phyloP scores from a whole-genome alignment of 2,888 invertebrate genomes.

The Metalampra italica region DNA sequence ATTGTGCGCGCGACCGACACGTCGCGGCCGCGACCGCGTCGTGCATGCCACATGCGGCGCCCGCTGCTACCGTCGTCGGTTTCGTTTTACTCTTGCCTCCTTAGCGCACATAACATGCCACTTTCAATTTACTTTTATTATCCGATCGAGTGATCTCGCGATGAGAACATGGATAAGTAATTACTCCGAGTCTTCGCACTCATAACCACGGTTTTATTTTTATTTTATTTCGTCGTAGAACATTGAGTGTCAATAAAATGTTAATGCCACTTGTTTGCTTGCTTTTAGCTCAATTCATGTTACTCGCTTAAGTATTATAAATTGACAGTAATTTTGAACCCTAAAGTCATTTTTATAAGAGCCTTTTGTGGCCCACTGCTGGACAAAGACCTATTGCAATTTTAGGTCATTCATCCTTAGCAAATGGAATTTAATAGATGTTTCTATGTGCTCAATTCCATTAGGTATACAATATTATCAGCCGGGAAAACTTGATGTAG shows the following conservation, averaged over 20 bases:
- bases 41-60: conserved; percentile 39
- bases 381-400: too few relatives aligned
- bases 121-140: conserved; percentile 49
- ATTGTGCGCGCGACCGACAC: conserved; percentile 2
- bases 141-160: conserved; percentile 31
- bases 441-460: too few relatives aligned
- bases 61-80: conserved; percentile 37
- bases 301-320: too few relatives aligned
- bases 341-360: too few relatives aligned
- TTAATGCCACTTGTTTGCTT: not conserved
- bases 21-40: conserved; percentile 4
- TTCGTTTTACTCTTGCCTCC: conserved; percentile 50
- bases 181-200: conserved; percentile 41
- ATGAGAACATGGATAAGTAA: conserved; percentile 56
- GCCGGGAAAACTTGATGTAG: not conserved
- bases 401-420: too few relatives aligned
- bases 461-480: too few relatives aligned
- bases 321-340: too few relatives aligned
- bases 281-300: not conserved
- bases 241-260: not conserved
- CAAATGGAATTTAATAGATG: too few relatives aligned
- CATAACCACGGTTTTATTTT: conserved; percentile 4
- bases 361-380: too few relatives aligned
- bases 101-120: conserved; percentile 43
- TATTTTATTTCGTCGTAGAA: not conserved